Evolutionary conservation across 2,888 invertebrate species (phyloP), one percentile per base, ranked within the genome.

Genomic region (Sturmia bella): DNA sequence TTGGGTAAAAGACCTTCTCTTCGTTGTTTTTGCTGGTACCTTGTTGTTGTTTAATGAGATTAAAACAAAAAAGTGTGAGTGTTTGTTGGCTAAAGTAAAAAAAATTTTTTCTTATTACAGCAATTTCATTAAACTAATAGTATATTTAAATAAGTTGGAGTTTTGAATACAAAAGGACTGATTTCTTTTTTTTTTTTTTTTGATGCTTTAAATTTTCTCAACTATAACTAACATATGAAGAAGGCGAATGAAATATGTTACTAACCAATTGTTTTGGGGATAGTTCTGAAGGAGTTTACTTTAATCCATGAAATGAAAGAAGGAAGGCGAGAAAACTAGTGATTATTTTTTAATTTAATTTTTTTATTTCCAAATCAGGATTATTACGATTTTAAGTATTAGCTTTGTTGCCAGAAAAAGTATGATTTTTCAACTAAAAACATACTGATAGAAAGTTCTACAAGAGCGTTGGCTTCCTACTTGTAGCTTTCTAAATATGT

Each of bases 1-100:
- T 90, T 89, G 37, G 91, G 90, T 11, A 91, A 80, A 13, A 91
- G 86, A 17, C 91, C 91, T 85, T 91, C 91, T 64, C 90, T 89
- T 54, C 90, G 89, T 78, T 91, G 91, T 81, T 91, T 90, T 61
- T 88, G 87, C 80, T 91, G 91, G 81, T 91, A 91, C 86, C 91
- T 91, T 73, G 17, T 3, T 3, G 32, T 48, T 37, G 63, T 43
- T 52, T 2, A 63, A 69, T 41, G 43, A 74, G 68, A 45, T 57
- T 6, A 59, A 57, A 74, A 52, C 24, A 54, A 39, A 77, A 27
- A 52, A 3, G 41, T 57, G 64, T 74, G n/a, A 74, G 73, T 48
- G 50, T 24, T 15, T 59, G 48, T 43, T 13, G 5, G 5, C 13
- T 32, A 12, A 3, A 45, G n/a, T 24, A 37, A 37, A 12, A 0